A percentile compares a stretch with the other conserved stretches of the same genome.
phyloP scores from a whole-genome alignment of 1,140 invertebrate species.

The Spodoptera frugiperda region DNA sequence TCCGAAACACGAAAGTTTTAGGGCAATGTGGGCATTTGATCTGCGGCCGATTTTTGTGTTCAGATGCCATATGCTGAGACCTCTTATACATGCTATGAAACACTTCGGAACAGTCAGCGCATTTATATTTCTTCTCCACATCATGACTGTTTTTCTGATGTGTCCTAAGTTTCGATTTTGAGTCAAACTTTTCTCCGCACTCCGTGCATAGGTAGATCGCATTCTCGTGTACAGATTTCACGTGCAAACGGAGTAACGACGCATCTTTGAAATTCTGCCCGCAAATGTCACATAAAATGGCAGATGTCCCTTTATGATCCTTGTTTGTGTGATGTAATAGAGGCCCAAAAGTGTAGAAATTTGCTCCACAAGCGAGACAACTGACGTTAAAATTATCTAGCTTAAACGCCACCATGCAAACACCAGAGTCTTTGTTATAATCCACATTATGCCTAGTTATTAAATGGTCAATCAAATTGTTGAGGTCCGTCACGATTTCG shows the following conservation, averaged over 20 bases:
- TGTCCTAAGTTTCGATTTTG: conserved; percentile 69
- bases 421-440: conserved; percentile 76
- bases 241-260: conserved; percentile 65
- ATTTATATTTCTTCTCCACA: conserved; percentile 75
- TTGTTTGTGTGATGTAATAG: conserved; percentile 79
- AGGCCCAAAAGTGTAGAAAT: conserved; percentile 77
- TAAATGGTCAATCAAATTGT: conserved; percentile 77
- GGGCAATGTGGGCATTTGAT: conserved; percentile 78
- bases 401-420: conserved; percentile 76
- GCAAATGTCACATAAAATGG: conserved; percentile 77
- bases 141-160: conserved; percentile 78
- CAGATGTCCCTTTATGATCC: conserved; percentile 75
- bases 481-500: conserved; percentile 65
- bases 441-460: conserved; percentile 66
- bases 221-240: conserved; percentile 75
- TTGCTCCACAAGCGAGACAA: conserved; percentile 70
- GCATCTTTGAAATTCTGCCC: conserved; percentile 77
- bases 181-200: conserved; percentile 77
- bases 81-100: conserved; percentile 79
- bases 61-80: conserved; percentile 73
- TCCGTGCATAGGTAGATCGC: conserved; percentile 68
- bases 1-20: conserved; percentile 78
- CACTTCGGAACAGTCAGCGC: conserved; percentile 65
- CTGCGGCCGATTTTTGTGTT: conserved; percentile 75
- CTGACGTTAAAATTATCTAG: conserved; percentile 69